These are phyloP conservation scores for Zootoca vivipara DNA, from an alignment of 2,113 vertebrate genomes.

Conservation along the genomic window DNA sequence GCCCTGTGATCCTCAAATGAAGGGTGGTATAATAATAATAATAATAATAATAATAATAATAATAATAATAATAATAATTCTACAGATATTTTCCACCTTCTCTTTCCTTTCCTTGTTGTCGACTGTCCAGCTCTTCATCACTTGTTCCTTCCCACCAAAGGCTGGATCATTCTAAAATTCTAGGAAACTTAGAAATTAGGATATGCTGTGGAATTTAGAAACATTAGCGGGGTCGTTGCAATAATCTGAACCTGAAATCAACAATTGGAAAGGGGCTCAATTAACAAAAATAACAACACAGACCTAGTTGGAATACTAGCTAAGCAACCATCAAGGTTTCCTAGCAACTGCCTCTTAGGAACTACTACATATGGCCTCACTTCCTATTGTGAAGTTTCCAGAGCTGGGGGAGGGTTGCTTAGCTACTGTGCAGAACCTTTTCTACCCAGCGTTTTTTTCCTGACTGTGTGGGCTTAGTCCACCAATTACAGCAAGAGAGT, in stretches of 20 bases:
- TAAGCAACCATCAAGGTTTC: neutral
- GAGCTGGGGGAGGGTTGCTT: conserved; percentile 13
- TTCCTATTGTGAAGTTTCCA: conserved; percentile 14
- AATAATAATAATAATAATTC: too few species aligned
- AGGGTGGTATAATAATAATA: too few species aligned
- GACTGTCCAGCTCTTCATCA: too few species aligned
- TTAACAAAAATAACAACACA: conserved; percentile 20
- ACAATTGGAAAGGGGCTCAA: neutral
- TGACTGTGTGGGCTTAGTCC: neutral
- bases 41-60: too few species aligned
- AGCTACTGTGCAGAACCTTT: neutral
- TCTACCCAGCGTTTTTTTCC: neutral
- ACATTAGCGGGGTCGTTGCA: neutral
- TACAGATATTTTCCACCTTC: too few species aligned
- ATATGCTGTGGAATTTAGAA: neutral
- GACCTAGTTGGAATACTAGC: neutral
- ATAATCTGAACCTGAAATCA: neutral
- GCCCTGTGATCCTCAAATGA: too few species aligned
- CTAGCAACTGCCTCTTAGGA: neutral
- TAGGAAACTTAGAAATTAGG: too few species aligned
- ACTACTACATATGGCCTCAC: conserved; percentile 12
- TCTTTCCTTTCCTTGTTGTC: too few species aligned
- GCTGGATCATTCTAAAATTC: too few species aligned
- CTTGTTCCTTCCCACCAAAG: too few species aligned
- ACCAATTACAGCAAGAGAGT: neutral